Conservation (phyloP, 2,797 vertebrate species). For the Sebastiscus tertius region DNA sequence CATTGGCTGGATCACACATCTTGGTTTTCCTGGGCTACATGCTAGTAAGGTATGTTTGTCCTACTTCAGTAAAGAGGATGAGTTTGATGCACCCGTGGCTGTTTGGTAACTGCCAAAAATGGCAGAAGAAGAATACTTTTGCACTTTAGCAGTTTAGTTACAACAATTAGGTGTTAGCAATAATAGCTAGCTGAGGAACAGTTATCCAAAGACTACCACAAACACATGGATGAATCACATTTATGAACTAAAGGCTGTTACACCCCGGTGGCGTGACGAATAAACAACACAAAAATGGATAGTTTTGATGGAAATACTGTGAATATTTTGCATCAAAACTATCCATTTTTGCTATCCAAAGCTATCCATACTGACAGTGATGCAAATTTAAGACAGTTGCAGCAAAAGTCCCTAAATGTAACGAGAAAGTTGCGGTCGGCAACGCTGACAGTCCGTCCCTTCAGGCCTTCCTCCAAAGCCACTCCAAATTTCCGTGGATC, state of each 20-base stretch:
- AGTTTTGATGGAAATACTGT: rapidly evolving
- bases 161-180: not conserved
- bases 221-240: not conserved
- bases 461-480: no score
- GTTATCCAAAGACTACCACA: not conserved
- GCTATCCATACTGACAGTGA: rapidly evolving
- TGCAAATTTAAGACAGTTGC: rapidly evolving
- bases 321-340: rapidly evolving
- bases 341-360: no score
- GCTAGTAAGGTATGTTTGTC: not conserved
- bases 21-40: not conserved
- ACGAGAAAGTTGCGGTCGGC: rapidly evolving
- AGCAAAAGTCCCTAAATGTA: no score
- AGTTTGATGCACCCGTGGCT: not conserved
- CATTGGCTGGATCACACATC: not conserved
- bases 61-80: not conserved
- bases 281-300: no score
- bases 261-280: no score
- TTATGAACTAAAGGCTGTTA: not conserved
- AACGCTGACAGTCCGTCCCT: no score
- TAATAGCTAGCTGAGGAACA: not conserved
- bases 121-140: not conserved
- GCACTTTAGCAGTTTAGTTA: not conserved
- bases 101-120: not conserved
- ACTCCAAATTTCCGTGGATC: not conserved